These are phyloP conservation scores for Scaptomyza hsui DNA, from an alignment of 1,140 invertebrate species.

Conservation along the genomic window DNA sequence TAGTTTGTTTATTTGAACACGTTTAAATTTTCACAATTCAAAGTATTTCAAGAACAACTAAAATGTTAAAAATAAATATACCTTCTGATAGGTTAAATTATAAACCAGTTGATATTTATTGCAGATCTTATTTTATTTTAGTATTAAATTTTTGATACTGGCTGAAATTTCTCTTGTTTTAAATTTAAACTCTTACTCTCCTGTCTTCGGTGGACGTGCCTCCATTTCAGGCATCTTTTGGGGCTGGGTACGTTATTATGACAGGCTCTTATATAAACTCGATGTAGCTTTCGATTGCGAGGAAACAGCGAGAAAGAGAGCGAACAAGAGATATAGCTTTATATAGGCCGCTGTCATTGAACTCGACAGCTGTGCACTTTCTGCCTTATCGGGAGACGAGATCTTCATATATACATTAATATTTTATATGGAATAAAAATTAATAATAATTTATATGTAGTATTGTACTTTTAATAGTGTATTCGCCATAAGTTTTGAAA, in stretches of 20 bases:
- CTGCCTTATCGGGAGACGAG: constrained; percentile 10
- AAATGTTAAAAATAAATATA: background rate
- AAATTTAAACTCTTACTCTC: constrained; percentile 39
- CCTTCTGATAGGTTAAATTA: constrained; percentile 16
- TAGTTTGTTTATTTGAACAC: constrained; percentile 2
- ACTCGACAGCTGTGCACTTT: constrained; percentile 24
- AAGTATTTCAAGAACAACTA: background rate
- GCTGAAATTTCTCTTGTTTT: constrained; percentile 57
- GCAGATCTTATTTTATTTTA: background rate
- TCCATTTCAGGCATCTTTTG: constrained; percentile 39
- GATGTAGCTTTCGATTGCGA: constrained; percentile 25
- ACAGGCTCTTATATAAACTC: constrained; percentile 17
- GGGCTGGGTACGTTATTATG: constrained; percentile 41
- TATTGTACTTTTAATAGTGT: constrained; percentile 2
- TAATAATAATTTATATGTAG: background rate
- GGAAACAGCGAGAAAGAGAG: background rate
- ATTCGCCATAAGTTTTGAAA: background rate
- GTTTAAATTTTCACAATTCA: constrained; percentile 2
- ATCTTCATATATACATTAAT: background rate
- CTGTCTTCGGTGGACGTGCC: constrained; percentile 47
- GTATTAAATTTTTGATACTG: constrained; percentile 25
- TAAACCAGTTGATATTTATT: constrained; percentile 38
- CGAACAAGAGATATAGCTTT: constrained; percentile 8
- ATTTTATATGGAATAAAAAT: background rate
- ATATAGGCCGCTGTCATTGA: constrained; percentile 53